Evolutionary conservation across 2,113 vertebrate genomes (phyloP).

Genomic region (Neolamprologus variostigma): DNA sequence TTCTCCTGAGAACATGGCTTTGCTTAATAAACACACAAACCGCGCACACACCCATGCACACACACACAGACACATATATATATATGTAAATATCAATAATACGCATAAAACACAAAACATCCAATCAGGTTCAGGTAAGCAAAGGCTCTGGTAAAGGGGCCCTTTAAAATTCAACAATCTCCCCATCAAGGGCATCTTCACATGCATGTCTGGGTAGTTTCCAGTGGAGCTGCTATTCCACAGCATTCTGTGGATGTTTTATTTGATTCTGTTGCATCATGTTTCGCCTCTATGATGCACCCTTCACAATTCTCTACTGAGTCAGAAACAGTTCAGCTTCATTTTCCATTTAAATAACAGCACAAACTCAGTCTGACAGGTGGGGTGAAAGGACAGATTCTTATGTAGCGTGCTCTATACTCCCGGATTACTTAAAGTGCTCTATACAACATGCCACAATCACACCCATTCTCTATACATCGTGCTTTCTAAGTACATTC

Average conservation of each 20-base stretch:
- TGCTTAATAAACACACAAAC: not conserved
- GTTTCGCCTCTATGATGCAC: not conserved
- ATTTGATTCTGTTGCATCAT: not conserved
- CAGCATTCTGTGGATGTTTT: not conserved
- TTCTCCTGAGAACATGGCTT: not conserved
- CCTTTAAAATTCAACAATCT: not conserved
- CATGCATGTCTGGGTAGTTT: not conserved
- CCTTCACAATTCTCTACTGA: not conserved
- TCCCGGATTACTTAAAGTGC: not conserved
- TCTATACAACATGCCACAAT: not conserved
- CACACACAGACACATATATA: accelerated
- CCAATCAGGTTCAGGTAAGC: not conserved
- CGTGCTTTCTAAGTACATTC: not conserved
- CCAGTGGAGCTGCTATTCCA: not conserved
- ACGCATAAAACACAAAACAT: not conserved
- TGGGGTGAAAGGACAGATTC: not conserved
- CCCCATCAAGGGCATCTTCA: not conserved
- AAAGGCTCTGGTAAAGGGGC: not conserved
- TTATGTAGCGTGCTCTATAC: not conserved
- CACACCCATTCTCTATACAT: not conserved
- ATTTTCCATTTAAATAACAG: not conserved
- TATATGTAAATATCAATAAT: not conserved
- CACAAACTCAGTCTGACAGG: not conserved
- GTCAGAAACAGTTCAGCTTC: not conserved
- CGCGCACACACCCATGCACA: not conserved